Evolutionary conservation across 2,888 invertebrate genomes (phyloP).

Genomic region (Drosophila helvetica): DNA sequence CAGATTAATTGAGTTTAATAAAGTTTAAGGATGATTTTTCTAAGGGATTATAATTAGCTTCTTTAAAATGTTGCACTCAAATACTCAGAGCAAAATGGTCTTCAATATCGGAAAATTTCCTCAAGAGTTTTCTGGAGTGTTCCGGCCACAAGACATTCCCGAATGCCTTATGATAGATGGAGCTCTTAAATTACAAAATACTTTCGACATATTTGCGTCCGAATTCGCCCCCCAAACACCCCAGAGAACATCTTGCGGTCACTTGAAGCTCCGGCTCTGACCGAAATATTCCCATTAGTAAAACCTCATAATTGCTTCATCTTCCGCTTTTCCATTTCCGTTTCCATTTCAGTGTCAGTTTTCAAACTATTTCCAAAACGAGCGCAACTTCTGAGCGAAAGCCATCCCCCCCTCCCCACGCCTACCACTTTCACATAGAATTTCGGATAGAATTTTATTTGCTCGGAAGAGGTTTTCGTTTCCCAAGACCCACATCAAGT

Average conservation of each 20-base stretch:
- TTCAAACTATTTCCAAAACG: conserved; percentile 46
- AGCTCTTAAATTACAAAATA: conserved; percentile 68
- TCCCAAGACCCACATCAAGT: conserved; percentile 44
- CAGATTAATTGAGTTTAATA: no score
- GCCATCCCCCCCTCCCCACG: conserved; percentile 13
- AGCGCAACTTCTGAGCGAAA: conserved; percentile 41
- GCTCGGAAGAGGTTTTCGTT: not conserved
- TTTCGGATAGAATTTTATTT: conserved; percentile 37
- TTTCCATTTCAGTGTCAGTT: conserved; percentile 30
- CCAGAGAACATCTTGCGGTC: conserved; percentile 40
- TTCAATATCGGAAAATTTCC: not conserved
- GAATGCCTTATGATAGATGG: conserved; percentile 68
- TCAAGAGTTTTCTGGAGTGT: not conserved
- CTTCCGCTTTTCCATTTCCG: conserved; percentile 35
- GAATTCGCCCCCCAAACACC: not conserved
- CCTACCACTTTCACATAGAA: conserved; percentile 36
- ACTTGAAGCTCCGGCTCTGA: conserved; percentile 14
- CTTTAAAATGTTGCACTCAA: not conserved
- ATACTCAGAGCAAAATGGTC: not conserved
- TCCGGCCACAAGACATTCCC: not conserved
- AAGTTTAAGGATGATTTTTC: no score
- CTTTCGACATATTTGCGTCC: conserved; percentile 36
- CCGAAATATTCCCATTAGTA: conserved; percentile 83
- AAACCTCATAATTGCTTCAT: conserved; percentile 84
- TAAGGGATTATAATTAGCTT: not conserved